Evolutionary conservation across 2,797 vertebrate genomes (phyloP).

Genomic region (Mionectes olivaceus): DNA sequence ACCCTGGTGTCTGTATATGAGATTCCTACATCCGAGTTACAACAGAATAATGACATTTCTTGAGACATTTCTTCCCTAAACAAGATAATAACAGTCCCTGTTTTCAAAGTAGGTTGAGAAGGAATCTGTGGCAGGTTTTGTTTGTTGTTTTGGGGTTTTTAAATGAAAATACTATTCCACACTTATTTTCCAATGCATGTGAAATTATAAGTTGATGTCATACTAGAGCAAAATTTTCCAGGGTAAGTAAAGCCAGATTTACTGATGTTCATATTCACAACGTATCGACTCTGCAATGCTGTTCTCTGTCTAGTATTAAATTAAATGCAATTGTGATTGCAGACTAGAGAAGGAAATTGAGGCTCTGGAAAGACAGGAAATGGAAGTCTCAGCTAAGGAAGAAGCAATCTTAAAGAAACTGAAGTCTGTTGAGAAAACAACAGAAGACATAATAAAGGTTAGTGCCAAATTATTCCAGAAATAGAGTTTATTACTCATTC

Average conservation of each 20-base stretch:
- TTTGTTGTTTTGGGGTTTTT: background rate
- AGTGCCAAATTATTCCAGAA: constrained; percentile 4
- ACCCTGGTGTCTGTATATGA: background rate
- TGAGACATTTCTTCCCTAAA: background rate
- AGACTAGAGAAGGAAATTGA: constrained; percentile 92
- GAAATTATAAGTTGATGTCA: background rate
- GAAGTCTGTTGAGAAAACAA: constrained; percentile 90
- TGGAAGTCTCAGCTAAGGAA: constrained; percentile 89
- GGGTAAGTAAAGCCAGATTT: background rate
- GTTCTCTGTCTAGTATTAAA: background rate
- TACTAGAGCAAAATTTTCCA: background rate
- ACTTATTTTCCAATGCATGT: background rate
- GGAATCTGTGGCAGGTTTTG: background rate
- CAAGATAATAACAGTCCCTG: background rate
- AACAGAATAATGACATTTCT: background rate
- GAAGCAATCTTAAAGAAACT: constrained; percentile 87
- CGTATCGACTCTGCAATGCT: background rate
- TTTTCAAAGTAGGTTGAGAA: background rate
- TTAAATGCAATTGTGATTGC: constrained; percentile 36
- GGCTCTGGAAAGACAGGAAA: constrained; percentile 87
- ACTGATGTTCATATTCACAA: background rate
- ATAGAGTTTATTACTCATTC: background rate
- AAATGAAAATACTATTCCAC: background rate
- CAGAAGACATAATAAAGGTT: constrained; percentile 96
- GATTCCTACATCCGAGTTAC: background rate